Base-by-base conservation (phyloP, 2,113 vertebrate species). In the Cryptotis parvus region DNA sequence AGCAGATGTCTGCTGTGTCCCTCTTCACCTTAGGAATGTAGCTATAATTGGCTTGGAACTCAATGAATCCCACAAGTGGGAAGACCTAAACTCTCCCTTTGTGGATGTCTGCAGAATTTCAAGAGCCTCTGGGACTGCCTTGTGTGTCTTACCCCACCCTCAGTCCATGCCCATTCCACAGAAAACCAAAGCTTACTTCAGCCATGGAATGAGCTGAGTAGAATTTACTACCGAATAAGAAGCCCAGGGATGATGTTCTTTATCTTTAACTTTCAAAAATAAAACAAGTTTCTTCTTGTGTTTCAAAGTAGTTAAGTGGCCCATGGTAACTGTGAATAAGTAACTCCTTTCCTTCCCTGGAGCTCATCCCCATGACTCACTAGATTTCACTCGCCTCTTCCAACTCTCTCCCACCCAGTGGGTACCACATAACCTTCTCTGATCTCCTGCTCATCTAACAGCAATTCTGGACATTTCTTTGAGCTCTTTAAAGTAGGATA, bases 11-110 rank as follows among this genome's bases (percentile, higher is more conserved):
- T 55, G 63, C 89, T 92, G 65, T 94, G 66, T 95, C 85, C 92
- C 83, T 93, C 92, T 95, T 95, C 95, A 95, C 94, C 94, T 95
- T 96, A 91, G 92, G 95, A 86, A 96, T 95, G 95, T 96, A 89
- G 80, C 92, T 94, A 11, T 95, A 95, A 96, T 96, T 95, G 96
- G 76, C 92, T 95, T 96, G 96, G 96, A 91, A 80, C 77, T 92
- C 73, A 69, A 95, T 94, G 95, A 96, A 86, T 86, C 87, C 93
- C 92, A 94, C 92, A 93, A 87, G 86, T 92, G 86, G 35, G 91
- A 94, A 95, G 89, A 95, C 77, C 83, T 94, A 83, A 95, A 66
- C 82, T 89, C 39, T 87, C 83, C 90, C 83, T 94, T 66, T 77
- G n/a, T n/a, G 79, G 73, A 63, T 93, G 81, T 85, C 68, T 55